Evolutionary conservation across 2,797 vertebrate genomes (phyloP).

Genomic region (Eospalax fontanierii): DNA sequence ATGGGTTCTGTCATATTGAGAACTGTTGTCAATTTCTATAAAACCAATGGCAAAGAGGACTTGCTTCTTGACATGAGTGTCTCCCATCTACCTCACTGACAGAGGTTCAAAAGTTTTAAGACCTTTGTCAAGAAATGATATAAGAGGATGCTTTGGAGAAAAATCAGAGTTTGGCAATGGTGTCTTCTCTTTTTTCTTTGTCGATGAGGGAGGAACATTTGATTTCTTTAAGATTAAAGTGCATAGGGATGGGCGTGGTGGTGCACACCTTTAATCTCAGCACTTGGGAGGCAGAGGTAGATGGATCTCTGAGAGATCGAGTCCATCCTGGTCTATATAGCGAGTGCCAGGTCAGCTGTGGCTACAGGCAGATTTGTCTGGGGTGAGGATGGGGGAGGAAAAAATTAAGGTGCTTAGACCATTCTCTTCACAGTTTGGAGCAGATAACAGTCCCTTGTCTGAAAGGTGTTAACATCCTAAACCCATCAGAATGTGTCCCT

Average conservation of each 20-base stretch:
- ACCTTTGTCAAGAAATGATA: background rate
- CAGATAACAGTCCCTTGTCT: background rate
- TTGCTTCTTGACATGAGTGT: background rate
- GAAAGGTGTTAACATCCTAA: slow-evolving; percentile 6
- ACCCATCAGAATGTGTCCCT: background rate
- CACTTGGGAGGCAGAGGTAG: no score
- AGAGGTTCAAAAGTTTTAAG: slow-evolving; percentile 14
- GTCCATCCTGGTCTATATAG: no score
- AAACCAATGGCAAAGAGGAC: background rate
- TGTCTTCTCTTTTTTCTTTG: background rate
- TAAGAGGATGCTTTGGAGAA: background rate
- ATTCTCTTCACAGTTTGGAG: background rate
- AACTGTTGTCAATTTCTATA: slow-evolving; percentile 29
- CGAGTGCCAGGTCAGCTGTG: no score
- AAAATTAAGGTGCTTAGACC: background rate
- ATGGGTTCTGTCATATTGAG: background rate
- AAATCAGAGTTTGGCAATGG: background rate
- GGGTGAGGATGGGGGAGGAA: accelerated
- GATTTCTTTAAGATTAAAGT: background rate
- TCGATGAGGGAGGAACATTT: background rate
- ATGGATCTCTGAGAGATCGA: no score
- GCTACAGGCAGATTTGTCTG: no score
- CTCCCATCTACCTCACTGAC: background rate
- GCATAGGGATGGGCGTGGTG: background rate
- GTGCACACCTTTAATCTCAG: no score